Evolutionary conservation across 2,888 invertebrate genomes (phyloP), one percentile per base, ranked within the genome.

Genomic region (Patella ulyssiponensis): DNA sequence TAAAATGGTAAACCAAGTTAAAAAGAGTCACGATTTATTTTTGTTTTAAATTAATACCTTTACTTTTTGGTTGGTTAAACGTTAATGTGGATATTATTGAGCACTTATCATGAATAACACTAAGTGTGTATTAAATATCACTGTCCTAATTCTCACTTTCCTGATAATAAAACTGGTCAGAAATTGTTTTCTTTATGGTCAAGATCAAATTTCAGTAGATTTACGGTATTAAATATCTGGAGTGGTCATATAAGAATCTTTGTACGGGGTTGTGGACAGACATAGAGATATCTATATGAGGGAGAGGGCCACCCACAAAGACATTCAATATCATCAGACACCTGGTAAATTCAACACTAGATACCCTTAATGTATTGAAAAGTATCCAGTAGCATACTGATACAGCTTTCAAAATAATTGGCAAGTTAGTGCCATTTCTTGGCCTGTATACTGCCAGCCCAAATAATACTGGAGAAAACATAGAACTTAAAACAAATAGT

Each of bases 151-250:
- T 44, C 44, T 44, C 44, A 44, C 44, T 44, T 44, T 44, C 44
- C 44, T 44, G 44, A 44, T 44, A 44, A 44, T 44, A 44, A 44
- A 44, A 44, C 44, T 44, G 44, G 87, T 85, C 79, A 84, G 86
- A 83, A 58, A 27, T 20, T 52, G n/a, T 56, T 71, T 15, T 1
- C n/a, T 54, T 51, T 77, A 20, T 54, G 15, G 23, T 15, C 20
- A 73, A 73, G 54, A 56, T 52, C 23, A 54, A 53, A 54, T 20
- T 44, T 44, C 44, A 44, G 44, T 44, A 44, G 44, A 44, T 44
- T 44, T 44, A 44, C 44, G 44, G 44, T 64, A 20, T 20, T 64
- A 14, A 15, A 64, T 64, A 64, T 64, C 64, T 23, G 44, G 64
- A 64, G 64, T 64, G 20, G 64, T 23, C 64, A 64, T 64, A 64